Evolutionary conservation across 2,113 vertebrate genomes (phyloP).

Genomic region (Electrona antarctica): DNA sequence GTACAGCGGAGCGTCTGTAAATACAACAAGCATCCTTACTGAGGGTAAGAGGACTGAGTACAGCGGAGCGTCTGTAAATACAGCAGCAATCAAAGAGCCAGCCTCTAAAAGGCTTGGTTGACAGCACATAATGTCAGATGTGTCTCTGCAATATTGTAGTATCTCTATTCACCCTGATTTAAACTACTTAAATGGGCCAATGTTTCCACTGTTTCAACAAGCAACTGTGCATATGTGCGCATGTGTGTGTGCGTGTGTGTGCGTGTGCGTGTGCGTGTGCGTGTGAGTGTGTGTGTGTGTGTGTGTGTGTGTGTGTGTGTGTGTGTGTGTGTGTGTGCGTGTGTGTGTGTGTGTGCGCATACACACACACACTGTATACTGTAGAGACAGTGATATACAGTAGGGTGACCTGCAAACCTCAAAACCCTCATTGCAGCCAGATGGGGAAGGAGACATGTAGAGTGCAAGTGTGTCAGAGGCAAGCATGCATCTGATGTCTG

Average conservation of each 20-base stretch:
- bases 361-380: too few species aligned
- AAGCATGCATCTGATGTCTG: too few species aligned
- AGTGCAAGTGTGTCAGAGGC: too few species aligned
- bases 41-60: conserved; percentile 18
- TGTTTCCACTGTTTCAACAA: conserved; percentile 40
- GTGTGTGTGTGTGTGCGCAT: too few species aligned
- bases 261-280: background rate
- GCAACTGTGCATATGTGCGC: conserved; percentile 2
- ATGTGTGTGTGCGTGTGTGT: conserved; percentile 1
- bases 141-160: conserved; percentile 7
- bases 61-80: conserved; percentile 30
- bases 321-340: too few species aligned
- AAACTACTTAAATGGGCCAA: conserved; percentile 45
- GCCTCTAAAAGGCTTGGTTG: background rate
- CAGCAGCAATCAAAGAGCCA: conserved; percentile 28
- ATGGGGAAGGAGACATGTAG: too few species aligned
- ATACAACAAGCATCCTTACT: background rate
- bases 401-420: too few species aligned
- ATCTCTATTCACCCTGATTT: conserved; percentile 23
- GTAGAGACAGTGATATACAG: too few species aligned
- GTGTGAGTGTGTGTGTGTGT: background rate
- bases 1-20: conserved; percentile 18
- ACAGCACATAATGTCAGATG: conserved; percentile 35
- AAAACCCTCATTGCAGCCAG: too few species aligned
- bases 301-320: background rate